Conservation (phyloP, 1,140 invertebrate species). For the Caenorhabditis inopinata region DNA sequence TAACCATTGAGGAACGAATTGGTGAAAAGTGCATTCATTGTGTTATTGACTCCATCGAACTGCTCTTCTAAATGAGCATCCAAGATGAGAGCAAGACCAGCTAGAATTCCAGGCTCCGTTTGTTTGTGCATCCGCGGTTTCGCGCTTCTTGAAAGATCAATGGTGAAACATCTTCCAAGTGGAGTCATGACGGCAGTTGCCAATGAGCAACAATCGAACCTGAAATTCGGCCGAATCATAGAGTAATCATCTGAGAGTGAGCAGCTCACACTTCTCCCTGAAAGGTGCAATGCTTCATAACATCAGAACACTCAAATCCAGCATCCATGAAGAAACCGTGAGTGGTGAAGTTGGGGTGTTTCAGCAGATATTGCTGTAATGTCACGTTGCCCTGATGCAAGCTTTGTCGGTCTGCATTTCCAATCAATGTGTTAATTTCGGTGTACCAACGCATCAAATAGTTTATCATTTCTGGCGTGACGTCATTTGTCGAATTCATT, state of each 20-base stretch:
- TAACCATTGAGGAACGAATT: constrained; percentile 8
- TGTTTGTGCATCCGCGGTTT: constrained; percentile 20
- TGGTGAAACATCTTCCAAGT: not conserved
- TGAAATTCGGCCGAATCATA: no score
- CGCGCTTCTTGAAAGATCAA: not conserved
- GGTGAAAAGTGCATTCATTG: constrained; percentile 1
- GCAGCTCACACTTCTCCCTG: not conserved
- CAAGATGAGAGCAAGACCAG: constrained; percentile 1
- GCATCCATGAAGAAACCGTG: not conserved
- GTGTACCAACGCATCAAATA: not conserved
- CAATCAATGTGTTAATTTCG: not conserved
- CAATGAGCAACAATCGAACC: constrained; percentile 17
- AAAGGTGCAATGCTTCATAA: constrained; percentile 9
- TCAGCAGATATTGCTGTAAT: not conserved
- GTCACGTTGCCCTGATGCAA: not conserved
- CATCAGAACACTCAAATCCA: constrained; percentile 5
- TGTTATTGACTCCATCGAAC: not conserved
- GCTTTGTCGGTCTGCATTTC: not conserved
- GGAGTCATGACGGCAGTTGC: not conserved
- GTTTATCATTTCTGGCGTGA: not conserved
- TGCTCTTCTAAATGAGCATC: constrained; percentile 32
- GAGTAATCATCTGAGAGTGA: no score
- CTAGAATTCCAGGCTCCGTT: constrained; percentile 8
- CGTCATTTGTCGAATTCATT: constrained; percentile 8
- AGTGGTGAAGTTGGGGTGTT: not conserved